phyloP scores from a whole-genome alignment of 2,113 vertebrate genomes.

The Turnix velox region DNA sequence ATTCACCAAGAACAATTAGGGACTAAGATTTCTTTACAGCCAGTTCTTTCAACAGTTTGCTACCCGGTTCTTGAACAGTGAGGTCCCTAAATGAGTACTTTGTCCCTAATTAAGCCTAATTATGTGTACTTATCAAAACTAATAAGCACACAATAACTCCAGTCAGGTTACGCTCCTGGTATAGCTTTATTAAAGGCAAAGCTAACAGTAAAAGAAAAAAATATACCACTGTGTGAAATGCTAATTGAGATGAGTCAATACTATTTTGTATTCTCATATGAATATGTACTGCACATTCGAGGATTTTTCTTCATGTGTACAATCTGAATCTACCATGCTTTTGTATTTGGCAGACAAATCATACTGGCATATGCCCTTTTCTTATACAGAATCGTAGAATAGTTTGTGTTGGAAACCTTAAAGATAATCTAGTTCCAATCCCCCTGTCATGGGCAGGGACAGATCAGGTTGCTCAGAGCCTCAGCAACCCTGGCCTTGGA shows the following conservation, averaged over 20 bases:
- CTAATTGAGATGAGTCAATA: not conserved
- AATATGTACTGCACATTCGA: not conserved
- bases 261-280: not conserved
- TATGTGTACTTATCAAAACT: not conserved
- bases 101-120: not conserved
- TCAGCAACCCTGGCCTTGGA: too few relatives aligned
- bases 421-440: too few relatives aligned
- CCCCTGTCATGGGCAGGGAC: too few relatives aligned
- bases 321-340: not conserved
- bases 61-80: not conserved
- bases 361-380: not conserved
- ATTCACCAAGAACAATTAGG: not conserved
- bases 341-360: not conserved
- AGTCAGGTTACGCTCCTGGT: not conserved
- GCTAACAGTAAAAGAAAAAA: not conserved
- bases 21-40: not conserved
- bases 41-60: not conserved
- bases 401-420: too few relatives aligned
- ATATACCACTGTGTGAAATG: not conserved
- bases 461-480: too few relatives aligned
- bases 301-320: not conserved
- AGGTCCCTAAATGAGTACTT: not conserved
- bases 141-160: not conserved
- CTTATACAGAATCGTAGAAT: too few relatives aligned
- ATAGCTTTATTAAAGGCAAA: not conserved